phyloP scores from a whole-genome alignment of 2,888 invertebrate genomes.

The Diarsia mendica region DNA sequence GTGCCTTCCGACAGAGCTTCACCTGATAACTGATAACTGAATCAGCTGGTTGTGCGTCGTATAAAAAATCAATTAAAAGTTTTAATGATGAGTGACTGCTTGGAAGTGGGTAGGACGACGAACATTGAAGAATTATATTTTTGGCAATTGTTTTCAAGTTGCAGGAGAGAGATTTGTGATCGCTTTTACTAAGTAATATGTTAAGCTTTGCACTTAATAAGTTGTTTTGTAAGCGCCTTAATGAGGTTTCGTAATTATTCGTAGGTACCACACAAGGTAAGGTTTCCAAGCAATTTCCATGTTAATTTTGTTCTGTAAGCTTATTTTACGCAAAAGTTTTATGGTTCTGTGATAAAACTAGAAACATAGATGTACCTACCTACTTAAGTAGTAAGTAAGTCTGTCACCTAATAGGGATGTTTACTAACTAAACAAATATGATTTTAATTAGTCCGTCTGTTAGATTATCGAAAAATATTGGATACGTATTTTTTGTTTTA shows the following conservation, averaged over 20 bases:
- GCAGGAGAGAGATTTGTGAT: neutral
- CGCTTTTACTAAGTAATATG: neutral
- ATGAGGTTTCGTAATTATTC: slow-evolving; percentile 16
- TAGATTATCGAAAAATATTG: no score
- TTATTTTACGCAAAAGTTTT: slow-evolving; percentile 3
- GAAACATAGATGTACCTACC: neutral
- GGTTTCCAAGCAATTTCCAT: slow-evolving; percentile 1
- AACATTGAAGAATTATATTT: neutral
- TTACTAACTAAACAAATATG: no score
- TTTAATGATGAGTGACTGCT: neutral
- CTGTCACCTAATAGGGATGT: no score
- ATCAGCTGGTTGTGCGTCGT: neutral
- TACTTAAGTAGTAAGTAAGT: neutral
- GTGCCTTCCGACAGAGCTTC: neutral
- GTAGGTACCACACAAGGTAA: neutral
- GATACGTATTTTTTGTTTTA: no score
- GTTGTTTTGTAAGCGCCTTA: neutral
- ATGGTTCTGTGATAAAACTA: neutral
- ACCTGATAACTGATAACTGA: no score
- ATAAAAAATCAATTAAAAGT: neutral
- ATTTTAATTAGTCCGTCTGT: no score
- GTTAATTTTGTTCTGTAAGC: slow-evolving; percentile 24
- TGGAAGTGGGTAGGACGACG: neutral
- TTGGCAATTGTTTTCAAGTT: slow-evolving; percentile 4
- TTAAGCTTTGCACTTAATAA: neutral